Evolutionary conservation across 2,888 invertebrate genomes (phyloP).

Genomic region (Endotricha flammealis): DNA sequence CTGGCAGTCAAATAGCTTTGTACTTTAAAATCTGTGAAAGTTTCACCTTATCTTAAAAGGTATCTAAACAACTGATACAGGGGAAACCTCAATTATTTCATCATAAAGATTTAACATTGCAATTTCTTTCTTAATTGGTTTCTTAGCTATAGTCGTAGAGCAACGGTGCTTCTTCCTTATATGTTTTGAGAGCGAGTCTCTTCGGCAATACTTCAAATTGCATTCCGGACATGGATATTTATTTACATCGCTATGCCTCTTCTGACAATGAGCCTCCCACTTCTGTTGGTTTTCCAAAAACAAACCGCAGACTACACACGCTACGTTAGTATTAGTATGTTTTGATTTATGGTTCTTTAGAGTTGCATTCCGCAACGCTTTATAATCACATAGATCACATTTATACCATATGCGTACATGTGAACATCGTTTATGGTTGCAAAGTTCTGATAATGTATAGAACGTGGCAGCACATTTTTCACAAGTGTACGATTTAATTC

Average conservation of each 20-base stretch:
- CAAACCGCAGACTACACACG: constrained; percentile 49
- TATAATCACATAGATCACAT: constrained; percentile 51
- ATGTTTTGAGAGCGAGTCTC: constrained; percentile 34
- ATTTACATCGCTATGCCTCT: constrained; percentile 44
- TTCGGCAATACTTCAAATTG: constrained; percentile 37
- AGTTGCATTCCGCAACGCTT: constrained; percentile 23
- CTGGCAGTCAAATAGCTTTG: no score
- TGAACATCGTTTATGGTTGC: constrained; percentile 42
- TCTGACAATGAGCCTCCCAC: constrained; percentile 40
- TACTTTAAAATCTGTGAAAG: no score
- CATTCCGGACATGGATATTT: constrained; percentile 46
- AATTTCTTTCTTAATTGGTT: constrained; percentile 20
- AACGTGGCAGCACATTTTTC: constrained; percentile 54
- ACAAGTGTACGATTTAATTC: constrained; percentile 46
- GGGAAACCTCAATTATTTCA: constrained; percentile 7
- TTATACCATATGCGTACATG: constrained; percentile 36
- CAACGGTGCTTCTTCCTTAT: constrained; percentile 21
- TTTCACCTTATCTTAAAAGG: no score
- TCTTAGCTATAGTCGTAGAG: constrained; percentile 20
- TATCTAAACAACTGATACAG: no score
- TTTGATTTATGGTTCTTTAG: constrained; percentile 40
- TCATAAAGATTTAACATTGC: neutral
- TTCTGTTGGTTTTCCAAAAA: constrained; percentile 43
- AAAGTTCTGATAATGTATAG: constrained; percentile 46
- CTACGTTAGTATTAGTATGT: constrained; percentile 40